Percentiles rank a stretch among this genome's conserved stretches.
Evolutionary conservation across 2,113 vertebrate genomes (phyloP).

Genomic region (Todiramphus chloris): DNA sequence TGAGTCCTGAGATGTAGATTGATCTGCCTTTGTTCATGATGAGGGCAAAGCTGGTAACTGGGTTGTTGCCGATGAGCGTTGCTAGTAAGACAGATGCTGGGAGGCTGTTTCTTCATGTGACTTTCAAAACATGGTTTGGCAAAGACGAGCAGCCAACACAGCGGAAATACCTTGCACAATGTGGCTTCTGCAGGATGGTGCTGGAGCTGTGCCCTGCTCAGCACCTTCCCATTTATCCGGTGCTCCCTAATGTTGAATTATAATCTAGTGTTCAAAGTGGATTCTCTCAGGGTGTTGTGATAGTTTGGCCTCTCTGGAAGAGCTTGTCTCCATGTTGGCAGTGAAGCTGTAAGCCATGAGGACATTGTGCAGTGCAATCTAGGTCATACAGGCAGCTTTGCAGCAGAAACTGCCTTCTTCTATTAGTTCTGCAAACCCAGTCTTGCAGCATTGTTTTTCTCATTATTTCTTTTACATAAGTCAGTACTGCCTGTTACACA

Average conservation of each 20-base stretch:
- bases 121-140: neutral
- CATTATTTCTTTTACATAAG: neutral
- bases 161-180: neutral
- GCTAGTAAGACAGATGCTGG: neutral
- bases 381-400: neutral
- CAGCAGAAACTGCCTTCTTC: neutral
- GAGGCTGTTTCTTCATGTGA: neutral
- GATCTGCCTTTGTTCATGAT: neutral
- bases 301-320: neutral
- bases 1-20: neutral
- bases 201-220: neutral
- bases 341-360: neutral
- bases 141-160: neutral
- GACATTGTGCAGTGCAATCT: neutral
- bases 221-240: neutral
- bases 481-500: neutral
- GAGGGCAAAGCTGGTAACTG: neutral
- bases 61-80: neutral
- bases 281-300: neutral
- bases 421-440: neutral
- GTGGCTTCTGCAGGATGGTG: neutral
- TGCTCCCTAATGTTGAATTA: neutral
- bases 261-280: neutral
- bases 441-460: neutral
- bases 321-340: neutral